Base-by-base conservation (phyloP, 2,888 invertebrate genomes). In the Empis stercorea region DNA sequence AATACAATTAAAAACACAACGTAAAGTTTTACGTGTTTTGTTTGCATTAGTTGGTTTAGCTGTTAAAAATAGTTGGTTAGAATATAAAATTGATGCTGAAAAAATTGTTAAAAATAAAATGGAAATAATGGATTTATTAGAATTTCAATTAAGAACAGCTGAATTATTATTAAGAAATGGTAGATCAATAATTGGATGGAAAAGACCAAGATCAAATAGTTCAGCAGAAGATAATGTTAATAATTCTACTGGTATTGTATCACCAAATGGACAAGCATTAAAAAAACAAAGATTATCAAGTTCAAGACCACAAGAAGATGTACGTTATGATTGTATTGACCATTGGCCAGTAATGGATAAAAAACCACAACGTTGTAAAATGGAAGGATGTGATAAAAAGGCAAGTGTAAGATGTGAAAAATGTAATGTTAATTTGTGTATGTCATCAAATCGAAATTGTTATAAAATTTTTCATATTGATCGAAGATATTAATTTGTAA, bases 361-460 rank as follows among this genome's bases (percentile, higher is more conserved):
- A 23, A 40, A 40, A 40, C 40, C 40, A 14, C 40, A 40, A 40
- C 40, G 40, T 14, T 40, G 40, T 40, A 40, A 40, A 40, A 23
- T 40, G 13, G 40, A 40, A 14, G 23, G 23, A n/a, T 40, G 40
- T 14, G 13, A 20, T 9, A 40, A 40, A 9, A 40, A 40, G 11
- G 40, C 40, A 14, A 23, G 23, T 23, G 40, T 40, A 20, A 13
- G 13, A 27, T 40, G 40, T n/a, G 7, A 23, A n/a, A 40, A 40
- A 40, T 40, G 40, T 40, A 40, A 40, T 40, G 20, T 40, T 20
- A 20, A 40, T 40, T 40, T 40, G 27, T 40, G 40, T 40, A 40
- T 40, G 40, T 40, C 40, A 23, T 40, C 40, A 20, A 40, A 14
- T 40, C 13, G 40, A 10, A 40, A 40, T 27, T 40, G 40, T 40